Evolutionary conservation across 2,888 invertebrate genomes (phyloP), one percentile per base, ranked within the genome.

Genomic region (Lycophotia porphyrea): DNA sequence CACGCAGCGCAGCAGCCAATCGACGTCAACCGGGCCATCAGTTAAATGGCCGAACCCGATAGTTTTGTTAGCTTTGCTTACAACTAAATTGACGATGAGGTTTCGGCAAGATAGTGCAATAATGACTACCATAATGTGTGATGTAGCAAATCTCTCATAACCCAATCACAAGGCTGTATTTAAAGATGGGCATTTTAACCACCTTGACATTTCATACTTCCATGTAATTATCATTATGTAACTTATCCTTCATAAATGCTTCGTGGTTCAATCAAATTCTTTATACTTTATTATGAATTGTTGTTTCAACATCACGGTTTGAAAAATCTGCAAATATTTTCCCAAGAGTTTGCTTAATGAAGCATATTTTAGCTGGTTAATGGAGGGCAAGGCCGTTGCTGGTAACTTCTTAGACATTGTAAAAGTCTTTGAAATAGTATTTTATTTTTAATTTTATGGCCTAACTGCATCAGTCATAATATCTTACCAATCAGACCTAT

Each of bases 131-230:
- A n/a, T 74, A 52, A 49, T 71, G 15, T 76, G n/a, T 71, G 58
- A 78, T 76, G 76, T 73, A 39, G 67, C 36, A 60, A 80, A 80
- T 76, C 55, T 72, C 71, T 74, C 68, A 49, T 42, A 76, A 71
- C 76, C 31, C 74, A 74, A 72, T 63, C 44, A 71, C 84, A 86
- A 87, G 87, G 86, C 61, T 78, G 47, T 76, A 8, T 80, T 81
- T 70, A 76, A 79, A 85, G 76, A 85, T 87, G 82, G 80, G n/a
- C 68, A 67, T 85, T 83, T 65, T 78, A 24, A 63, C 21, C 64
- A 75, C 87, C 87, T 87, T 87, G 87, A 87, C 87, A 88, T 87
- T 87, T 86, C 18, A 42, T 24, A 71, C 15, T 78, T 82, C 74
- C 75, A 68, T 69, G 47, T 86, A 74, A 85, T 85, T 68, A 76